These are phyloP conservation scores for Rapana venosa DNA, from an alignment of 2,888 invertebrate genomes.

Conservation along the genomic window DNA sequence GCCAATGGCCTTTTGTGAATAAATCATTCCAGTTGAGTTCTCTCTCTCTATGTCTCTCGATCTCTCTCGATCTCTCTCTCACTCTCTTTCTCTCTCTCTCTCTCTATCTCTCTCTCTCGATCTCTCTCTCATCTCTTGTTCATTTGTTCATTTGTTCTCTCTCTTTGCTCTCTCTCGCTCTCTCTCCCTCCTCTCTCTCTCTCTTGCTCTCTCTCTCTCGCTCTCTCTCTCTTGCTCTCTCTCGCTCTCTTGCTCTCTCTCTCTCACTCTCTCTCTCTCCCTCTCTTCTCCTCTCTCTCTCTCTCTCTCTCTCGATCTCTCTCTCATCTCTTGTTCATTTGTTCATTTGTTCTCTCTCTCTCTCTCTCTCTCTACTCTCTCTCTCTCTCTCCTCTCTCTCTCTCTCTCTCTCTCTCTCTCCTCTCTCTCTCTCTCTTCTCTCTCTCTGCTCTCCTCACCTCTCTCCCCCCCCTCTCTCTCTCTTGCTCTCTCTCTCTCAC, in stretches of 20 bases:
- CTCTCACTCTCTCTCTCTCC: not conserved
- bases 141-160: not conserved
- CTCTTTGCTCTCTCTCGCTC: not conserved
- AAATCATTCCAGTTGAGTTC: too few relatives aligned
- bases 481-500: not conserved
- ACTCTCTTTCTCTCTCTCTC: not conserved
- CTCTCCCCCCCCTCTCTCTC: not conserved
- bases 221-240: not conserved
- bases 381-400: conserved; percentile 4
- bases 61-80: not conserved
- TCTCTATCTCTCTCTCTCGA: not conserved
- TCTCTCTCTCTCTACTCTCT: conserved; percentile 1
- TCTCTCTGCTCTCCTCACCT: not conserved
- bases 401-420: not conserved
- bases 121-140: too few relatives aligned
- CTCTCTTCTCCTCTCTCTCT: not conserved
- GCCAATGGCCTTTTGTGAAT: too few relatives aligned
- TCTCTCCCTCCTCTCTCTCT: conserved; percentile 24
- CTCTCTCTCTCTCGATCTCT: not conserved
- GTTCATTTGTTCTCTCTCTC: not conserved
- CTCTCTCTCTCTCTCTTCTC: conserved; percentile 8
- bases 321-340: too few relatives aligned
- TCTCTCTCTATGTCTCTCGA: not conserved
- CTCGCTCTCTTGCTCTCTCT: not conserved
- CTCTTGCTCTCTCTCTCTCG: too few relatives aligned